phyloP scores from a whole-genome alignment of 2,797 vertebrate species.

The Antrozous pallidus region DNA sequence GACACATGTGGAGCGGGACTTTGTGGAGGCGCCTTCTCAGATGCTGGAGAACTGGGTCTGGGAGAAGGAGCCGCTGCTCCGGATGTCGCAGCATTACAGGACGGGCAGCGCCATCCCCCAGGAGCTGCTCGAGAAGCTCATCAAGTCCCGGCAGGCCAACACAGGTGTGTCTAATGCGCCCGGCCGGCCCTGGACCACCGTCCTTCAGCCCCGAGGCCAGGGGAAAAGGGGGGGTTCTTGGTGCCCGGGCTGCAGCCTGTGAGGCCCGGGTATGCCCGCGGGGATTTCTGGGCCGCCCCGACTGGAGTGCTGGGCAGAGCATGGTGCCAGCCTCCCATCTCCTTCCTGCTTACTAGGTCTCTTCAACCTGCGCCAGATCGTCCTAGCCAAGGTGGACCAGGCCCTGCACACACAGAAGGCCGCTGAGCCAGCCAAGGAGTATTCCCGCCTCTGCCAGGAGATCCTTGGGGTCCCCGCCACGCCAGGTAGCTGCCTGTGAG shows the following conservation, averaged over 20 bases:
- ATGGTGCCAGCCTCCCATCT: too few species aligned
- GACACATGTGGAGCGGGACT: slow-evolving; percentile 96
- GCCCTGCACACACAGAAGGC: slow-evolving; percentile 89
- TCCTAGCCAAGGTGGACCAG: slow-evolving; percentile 96
- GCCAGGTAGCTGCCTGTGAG: slow-evolving; percentile 81
- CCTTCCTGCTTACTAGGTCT: slow-evolving; percentile 84
- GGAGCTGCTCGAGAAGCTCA: slow-evolving; percentile 92
- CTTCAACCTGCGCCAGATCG: slow-evolving; percentile 96
- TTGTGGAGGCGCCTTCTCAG: slow-evolving; percentile 97
- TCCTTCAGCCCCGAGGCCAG: background rate
- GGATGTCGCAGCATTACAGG: slow-evolving; percentile 95
- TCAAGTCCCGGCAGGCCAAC: slow-evolving; percentile 95
- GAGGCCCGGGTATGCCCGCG: accelerated
- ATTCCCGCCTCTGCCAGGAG: slow-evolving; percentile 89
- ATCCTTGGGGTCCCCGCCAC: slow-evolving; percentile 92
- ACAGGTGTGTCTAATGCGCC: slow-evolving; percentile 83
- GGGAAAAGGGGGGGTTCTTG: background rate
- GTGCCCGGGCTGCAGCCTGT: background rate
- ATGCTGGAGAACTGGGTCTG: slow-evolving; percentile 99
- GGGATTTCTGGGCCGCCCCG: background rate
- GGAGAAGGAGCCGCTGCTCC: slow-evolving; percentile 93
- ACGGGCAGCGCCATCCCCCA: slow-evolving; percentile 87
- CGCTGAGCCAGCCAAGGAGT: slow-evolving; percentile 90
- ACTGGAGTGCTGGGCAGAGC: accelerated
- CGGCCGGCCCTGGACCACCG: too few species aligned